phyloP scores from a whole-genome alignment of 2,888 invertebrate species.

The Hirtodrosophila alboralis region DNA sequence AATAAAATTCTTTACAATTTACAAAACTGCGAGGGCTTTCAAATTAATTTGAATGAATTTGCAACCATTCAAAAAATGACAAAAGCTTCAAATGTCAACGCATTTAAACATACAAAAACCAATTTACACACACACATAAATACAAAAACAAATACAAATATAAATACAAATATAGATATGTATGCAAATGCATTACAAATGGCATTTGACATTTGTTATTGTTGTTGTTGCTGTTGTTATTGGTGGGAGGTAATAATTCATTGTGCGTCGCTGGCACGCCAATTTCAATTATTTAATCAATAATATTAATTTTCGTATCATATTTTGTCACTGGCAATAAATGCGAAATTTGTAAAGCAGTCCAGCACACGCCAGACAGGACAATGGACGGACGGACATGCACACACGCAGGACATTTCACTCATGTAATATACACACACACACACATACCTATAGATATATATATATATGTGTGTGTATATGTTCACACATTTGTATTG shows the following conservation, averaged over 20 bases:
- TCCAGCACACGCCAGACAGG: conserved; percentile 44
- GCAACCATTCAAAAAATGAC: conserved; percentile 44
- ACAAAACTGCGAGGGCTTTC: neutral
- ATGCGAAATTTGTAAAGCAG: conserved; percentile 80
- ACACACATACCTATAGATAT: conserved; percentile 12
- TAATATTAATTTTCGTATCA: conserved; percentile 85
- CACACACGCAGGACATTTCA: conserved; percentile 62
- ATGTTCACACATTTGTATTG: conserved; percentile 73
- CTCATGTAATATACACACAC: conserved; percentile 55
- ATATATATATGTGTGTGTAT: conserved; percentile 6
- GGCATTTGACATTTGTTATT: conserved; percentile 40
- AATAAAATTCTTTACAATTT: neutral
- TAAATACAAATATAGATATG: neutral
- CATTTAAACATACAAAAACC: conserved; percentile 20
- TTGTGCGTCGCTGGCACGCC: conserved; percentile 75
- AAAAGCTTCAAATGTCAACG: conserved; percentile 57
- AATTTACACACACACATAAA: conserved; percentile 7
- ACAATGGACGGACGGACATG: conserved; percentile 16
- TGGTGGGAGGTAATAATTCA: conserved; percentile 67
- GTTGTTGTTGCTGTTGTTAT: conserved; percentile 18
- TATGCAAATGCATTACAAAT: conserved; percentile 46
- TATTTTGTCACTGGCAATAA: conserved; percentile 84
- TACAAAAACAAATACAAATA: conserved; percentile 14
- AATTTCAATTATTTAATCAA: conserved; percentile 85
- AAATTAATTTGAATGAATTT: conserved; percentile 30